These are phyloP conservation scores for Acinonyx jubatus DNA, from an alignment of 2,113 vertebrate species.

Conservation along the genomic window DNA sequence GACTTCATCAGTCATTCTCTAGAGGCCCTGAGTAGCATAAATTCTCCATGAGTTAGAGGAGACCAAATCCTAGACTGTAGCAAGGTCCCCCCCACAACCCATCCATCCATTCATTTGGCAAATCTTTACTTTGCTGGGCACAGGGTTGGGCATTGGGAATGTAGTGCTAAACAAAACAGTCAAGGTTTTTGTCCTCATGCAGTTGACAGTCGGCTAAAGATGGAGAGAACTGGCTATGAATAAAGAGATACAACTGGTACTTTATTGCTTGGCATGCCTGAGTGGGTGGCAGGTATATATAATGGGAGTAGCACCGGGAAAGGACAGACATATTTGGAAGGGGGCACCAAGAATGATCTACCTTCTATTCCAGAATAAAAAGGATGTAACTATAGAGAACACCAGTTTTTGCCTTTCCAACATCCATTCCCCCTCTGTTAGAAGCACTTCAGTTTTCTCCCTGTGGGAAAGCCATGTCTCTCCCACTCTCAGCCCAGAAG, in stretches of 20 bases:
- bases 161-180: fast-evolving
- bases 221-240: not conserved
- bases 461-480: not conserved
- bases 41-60: not conserved
- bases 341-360: not conserved
- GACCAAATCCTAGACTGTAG: not conserved
- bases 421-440: not conserved
- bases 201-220: not conserved
- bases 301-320: not conserved
- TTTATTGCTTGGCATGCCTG: not conserved
- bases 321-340: not conserved
- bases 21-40: not conserved
- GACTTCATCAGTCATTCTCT: not conserved
- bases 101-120: not conserved
- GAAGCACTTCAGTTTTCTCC: not conserved
- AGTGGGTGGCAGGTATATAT: not conserved
- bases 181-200: not conserved
- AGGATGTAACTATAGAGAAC: not conserved
- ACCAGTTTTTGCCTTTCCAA: not conserved
- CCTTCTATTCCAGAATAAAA: not conserved
- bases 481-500: not conserved
- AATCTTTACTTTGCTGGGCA: not conserved
- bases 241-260: too few species aligned
- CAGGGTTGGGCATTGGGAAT: not conserved
- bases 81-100: not conserved